Conservation (phyloP, 2,797 vertebrate genomes). For the Neoniphon sammara region DNA sequence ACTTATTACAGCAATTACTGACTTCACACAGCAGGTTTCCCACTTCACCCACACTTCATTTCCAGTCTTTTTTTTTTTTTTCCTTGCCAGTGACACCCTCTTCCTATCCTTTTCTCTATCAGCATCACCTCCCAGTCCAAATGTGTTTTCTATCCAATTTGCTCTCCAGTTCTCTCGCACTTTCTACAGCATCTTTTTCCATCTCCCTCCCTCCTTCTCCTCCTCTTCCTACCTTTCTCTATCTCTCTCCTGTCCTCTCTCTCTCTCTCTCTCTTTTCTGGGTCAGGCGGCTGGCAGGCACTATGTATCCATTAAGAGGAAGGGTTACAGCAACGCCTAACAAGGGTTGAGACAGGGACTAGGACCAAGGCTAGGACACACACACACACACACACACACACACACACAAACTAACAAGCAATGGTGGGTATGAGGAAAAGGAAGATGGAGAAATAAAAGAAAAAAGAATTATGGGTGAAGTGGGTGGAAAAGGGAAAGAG, state of each 20-base stretch:
- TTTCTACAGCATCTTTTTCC: neutral
- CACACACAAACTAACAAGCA: neutral
- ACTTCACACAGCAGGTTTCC: too few relatives aligned
- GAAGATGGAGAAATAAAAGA: neutral
- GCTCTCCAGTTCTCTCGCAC: neutral
- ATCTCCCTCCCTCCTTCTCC: neutral
- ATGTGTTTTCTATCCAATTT: too few relatives aligned
- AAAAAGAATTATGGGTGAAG: too few relatives aligned
- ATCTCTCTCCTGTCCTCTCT: constrained; percentile 19
- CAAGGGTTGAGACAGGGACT: constrained; percentile 24
- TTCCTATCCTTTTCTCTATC: constrained; percentile 2
- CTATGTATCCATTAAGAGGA: constrained; percentile 62
- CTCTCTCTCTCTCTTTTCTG: constrained; percentile 29
- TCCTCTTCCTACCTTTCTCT: neutral
- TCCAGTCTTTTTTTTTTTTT: too few relatives aligned
- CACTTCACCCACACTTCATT: too few relatives aligned
- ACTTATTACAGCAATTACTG: too few relatives aligned
- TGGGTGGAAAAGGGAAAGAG: neutral
- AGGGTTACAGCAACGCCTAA: constrained; percentile 24
- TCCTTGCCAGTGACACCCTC: neutral
- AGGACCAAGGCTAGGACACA: constrained; percentile 4
- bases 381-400: constrained; percentile 25
- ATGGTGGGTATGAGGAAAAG: neutral
- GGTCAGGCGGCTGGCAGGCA: constrained; percentile 58
- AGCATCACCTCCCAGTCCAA: too few relatives aligned